Evolutionary conservation across 37 sponge, comb jelly and placozoan genomes (phyloP).

Genomic region (Agelas oroides): DNA sequence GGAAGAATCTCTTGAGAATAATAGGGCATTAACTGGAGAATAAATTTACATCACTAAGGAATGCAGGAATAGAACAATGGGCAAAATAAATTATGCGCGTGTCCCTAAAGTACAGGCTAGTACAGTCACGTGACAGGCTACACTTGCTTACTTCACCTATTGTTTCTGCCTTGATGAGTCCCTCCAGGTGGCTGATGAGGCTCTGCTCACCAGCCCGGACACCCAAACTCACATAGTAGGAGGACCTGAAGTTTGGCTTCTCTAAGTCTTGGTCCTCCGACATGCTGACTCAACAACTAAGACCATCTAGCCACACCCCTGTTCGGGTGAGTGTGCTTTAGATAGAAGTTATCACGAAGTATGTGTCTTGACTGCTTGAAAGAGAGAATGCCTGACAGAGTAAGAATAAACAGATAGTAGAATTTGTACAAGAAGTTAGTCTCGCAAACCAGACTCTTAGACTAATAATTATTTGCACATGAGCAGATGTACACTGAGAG

Average conservation of each 20-base stretch:
- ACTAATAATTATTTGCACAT: too few relatives aligned
- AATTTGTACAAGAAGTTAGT: not conserved
- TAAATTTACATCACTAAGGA: too few relatives aligned
- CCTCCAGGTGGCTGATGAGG: conserved; percentile 39
- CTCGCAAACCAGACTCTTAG: not conserved
- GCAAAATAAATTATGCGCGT: too few relatives aligned
- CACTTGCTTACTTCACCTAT: conserved; percentile 24
- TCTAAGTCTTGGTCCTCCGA: not conserved
- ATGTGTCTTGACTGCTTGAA: conserved; percentile 86
- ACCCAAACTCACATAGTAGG: conserved; percentile 72
- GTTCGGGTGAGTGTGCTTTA: conserved; percentile 1
- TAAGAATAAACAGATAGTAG: conserved; percentile 5
- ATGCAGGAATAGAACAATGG: too few relatives aligned
- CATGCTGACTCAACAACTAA: conserved; percentile 2
- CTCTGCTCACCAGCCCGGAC: conserved; percentile 56
- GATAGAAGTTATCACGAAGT: not conserved
- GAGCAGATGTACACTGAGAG: too few relatives aligned
- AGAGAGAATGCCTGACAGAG: conserved; percentile 75
- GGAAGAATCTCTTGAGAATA: too few relatives aligned
- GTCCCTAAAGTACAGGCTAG: too few relatives aligned
- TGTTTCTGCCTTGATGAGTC: conserved; percentile 44
- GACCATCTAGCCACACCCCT: not conserved
- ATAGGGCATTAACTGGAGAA: too few relatives aligned
- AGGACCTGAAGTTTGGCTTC: conserved; percentile 62
- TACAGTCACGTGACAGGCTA: too few relatives aligned